Evolutionary conservation across 1,140 invertebrate genomes (phyloP), one percentile per base, ranked within the genome.

Genomic region (Drosophila navojoa): DNA sequence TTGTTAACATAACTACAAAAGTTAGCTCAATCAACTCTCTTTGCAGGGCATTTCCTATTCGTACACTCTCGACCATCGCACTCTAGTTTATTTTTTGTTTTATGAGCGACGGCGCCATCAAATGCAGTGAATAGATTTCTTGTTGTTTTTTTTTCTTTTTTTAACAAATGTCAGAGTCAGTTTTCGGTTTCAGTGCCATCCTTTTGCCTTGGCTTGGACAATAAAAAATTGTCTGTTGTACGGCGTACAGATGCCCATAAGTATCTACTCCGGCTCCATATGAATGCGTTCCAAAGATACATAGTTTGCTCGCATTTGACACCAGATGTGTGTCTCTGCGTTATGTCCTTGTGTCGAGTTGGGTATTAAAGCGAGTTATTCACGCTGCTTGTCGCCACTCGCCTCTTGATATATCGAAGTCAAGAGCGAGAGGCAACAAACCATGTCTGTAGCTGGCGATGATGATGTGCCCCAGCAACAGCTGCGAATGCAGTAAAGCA

Each of bases 401-500:
- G 77, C 71, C 76, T 67, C 68, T 71, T 47, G 71, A 87, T 79
- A 87, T 76, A 86, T 87, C 75, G 79, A 79, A 87, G 82, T 70
- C 79, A 79, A 82, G 70, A 63, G 70, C 58, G 35, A 58, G 52
- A 29, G 45, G 47, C 44, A 53, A n/a, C 27, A 7, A 58, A 44
- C 16, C 38, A 42, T 58, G 40, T 11, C 15, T 45, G 47, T n/a
- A 11, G 11, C 7, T 54, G 38, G 35, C 49, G 11, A 59, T n/a
- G 52, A 40, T 47, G 42, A 57, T 64, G 53, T 81, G 73, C 75
- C 61, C 59, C 52, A 71, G 35, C 54, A 70, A 61, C 81, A 85
- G 78, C 81, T 86, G 81, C 25, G 75, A 53, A 71, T 81, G 82
- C 82, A 78, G 66, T 78, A 76, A 87, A 87, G 81, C 70, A 78